Evolutionary conservation across 1,140 invertebrate genomes (phyloP), one percentile per base, ranked within the genome.

Genomic region (Penaeus indicus): DNA sequence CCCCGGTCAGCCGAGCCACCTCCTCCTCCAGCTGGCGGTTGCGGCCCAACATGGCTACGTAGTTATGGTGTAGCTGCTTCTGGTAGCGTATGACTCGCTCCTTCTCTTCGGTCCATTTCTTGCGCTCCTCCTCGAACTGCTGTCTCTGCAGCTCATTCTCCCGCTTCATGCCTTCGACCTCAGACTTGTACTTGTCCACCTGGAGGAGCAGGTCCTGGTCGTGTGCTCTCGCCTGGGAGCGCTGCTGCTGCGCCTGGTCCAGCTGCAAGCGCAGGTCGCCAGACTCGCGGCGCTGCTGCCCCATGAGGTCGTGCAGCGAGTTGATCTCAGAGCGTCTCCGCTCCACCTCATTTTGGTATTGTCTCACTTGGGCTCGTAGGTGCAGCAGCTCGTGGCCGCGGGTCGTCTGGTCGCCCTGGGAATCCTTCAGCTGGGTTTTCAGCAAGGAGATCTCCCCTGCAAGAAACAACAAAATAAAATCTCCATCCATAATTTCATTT

Each of bases 381-480:
- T 94, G 94, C 61, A 95, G 92, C 90, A 95, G 93, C 91, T 96
- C 95, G 91, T 95, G 94, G 21, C 94, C 94, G 92, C 95, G 94
- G 3, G 93, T 93, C 5, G 94, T 94, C 92, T 96, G 95, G 91
- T 96, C 95, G 85, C 94, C 94, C 94, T 96, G 95, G 67, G 95
- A 95, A 91, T 96, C 95, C 92, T 96, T 96, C 21, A 96, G 93
- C 92, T 96, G 95, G 7, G 95, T 95, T 92, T 96, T 96, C n/a
- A 96, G 92, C 90, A 96, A 93, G 54, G 95, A 94, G 32, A 96
- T 95, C 92, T 96, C 96, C 3, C 95, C 91, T 91, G 90, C 13
- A 80, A 75, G 21, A 21, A 22, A 19, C 16, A 80, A 69, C 22
- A 67, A 0, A n/a, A 75, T 75, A 7, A 75, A 38, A 54, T 80